Conservation (phyloP, 2,888 invertebrate species). For the Adelognathus sp. region DNA sequence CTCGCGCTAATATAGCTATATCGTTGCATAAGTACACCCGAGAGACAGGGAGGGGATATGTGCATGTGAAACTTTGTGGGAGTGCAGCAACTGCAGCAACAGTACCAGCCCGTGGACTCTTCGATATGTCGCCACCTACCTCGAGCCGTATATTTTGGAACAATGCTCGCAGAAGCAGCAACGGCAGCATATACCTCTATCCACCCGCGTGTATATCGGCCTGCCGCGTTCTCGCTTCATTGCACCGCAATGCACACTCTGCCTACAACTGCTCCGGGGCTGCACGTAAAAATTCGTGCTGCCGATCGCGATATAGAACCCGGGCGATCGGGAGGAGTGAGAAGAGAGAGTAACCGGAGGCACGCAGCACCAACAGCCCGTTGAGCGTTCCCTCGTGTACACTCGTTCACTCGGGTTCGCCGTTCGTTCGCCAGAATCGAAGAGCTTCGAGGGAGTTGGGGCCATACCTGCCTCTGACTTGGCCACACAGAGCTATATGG, state of each 20-base stretch:
- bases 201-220: slow-evolving; percentile 63
- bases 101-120: slow-evolving; percentile 56
- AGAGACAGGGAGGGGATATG: slow-evolving; percentile 23
- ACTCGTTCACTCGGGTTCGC: slow-evolving; percentile 28
- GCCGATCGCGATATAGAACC: slow-evolving; percentile 64
- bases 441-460: slow-evolving; percentile 49
- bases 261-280: slow-evolving; percentile 36
- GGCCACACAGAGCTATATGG: not conserved
- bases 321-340: slow-evolving; percentile 34
- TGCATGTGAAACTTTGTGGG: slow-evolving; percentile 53
- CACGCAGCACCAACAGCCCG: slow-evolving; percentile 45
- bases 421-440: slow-evolving; percentile 42
- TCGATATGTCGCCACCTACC: slow-evolving; percentile 69
- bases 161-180: slow-evolving; percentile 59
- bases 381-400: slow-evolving; percentile 46
- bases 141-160: slow-evolving; percentile 69
- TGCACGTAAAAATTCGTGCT: slow-evolving; percentile 65
- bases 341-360: slow-evolving; percentile 45
- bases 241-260: slow-evolving; percentile 14
- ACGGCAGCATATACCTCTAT: slow-evolving; percentile 54
- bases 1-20: slow-evolving; percentile 15
- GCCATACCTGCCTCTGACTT: slow-evolving; percentile 2
- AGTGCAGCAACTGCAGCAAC: slow-evolving; percentile 33
- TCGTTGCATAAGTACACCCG: not conserved
- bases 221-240: slow-evolving; percentile 36